phyloP scores from a whole-genome alignment of 1,140 invertebrate species.

The Eriocheir sinensis region DNA sequence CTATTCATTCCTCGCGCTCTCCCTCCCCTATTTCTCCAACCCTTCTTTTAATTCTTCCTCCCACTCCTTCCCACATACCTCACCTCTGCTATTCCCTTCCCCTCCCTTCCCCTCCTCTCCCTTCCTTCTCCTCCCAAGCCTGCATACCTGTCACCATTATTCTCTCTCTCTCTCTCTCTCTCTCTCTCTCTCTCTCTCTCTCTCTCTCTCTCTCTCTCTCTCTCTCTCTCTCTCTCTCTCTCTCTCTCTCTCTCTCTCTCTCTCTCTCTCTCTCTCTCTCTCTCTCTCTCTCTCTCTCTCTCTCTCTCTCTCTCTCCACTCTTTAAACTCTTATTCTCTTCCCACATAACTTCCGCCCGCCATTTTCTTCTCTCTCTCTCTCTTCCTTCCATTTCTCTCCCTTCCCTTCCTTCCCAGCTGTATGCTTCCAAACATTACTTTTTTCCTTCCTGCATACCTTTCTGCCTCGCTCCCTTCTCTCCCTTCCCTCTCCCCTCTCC shows the following conservation, averaged over 20 bases:
- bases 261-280: neutral
- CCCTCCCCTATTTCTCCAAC: neutral
- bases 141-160: neutral
- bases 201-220: neutral
- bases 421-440: neutral
- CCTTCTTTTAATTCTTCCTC: too few species aligned
- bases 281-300: neutral
- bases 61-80: too few species aligned
- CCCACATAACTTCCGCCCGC: too few species aligned
- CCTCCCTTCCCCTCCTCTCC: too few species aligned
- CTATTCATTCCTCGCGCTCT: neutral
- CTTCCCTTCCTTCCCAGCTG: neutral
- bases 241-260: neutral
- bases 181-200: neutral
- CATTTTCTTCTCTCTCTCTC: neutral
- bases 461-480: neutral
- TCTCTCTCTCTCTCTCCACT: neutral
- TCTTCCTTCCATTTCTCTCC: neutral
- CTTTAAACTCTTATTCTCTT: conserved; percentile 33
- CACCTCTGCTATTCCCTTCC: too few species aligned
- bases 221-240: too few species aligned
- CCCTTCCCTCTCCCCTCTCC: neutral
- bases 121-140: neutral
- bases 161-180: neutral
- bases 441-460: neutral